phyloP scores from a whole-genome alignment of 2,113 vertebrate genomes.

The Petroica traversi region DNA sequence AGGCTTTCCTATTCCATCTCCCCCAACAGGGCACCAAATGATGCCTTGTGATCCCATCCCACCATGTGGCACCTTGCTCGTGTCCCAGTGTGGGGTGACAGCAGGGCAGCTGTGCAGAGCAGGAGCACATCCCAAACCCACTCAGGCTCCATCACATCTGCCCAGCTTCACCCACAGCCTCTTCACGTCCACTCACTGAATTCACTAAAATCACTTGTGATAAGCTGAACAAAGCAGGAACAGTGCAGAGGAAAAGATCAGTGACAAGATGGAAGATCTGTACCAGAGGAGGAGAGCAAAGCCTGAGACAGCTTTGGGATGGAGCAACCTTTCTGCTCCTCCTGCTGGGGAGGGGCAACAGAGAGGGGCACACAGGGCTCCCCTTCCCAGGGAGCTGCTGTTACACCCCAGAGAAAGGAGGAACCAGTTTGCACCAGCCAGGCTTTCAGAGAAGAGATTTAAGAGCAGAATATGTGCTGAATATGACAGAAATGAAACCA shows the following conservation, averaged over 20 bases:
- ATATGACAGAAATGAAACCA: rapidly evolving
- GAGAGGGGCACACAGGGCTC: not conserved
- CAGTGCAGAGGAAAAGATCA: not conserved
- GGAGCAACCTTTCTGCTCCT: rapidly evolving
- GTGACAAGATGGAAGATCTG: not conserved
- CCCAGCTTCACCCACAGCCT: not conserved
- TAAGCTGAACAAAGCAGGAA: not conserved
- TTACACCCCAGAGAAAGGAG: not conserved
- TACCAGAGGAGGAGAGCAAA: not conserved
- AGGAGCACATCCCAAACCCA: not conserved
- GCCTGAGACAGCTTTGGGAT: rapidly evolving
- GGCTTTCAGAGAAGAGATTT: not conserved
- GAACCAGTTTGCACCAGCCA: not conserved
- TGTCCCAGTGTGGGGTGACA: not conserved
- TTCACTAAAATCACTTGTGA: not conserved
- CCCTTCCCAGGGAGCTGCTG: not conserved
- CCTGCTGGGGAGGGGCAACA: not conserved
- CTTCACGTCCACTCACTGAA: not conserved
- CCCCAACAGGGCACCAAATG: no score
- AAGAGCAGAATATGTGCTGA: not conserved
- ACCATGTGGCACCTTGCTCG: not conserved
- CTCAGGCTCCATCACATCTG: not conserved
- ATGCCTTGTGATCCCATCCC: not conserved
- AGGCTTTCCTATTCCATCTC: no score
- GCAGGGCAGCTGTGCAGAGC: not conserved